Evolutionary conservation across 2,113 vertebrate genomes (phyloP), one percentile per base, ranked within the genome.

Genomic region (Sclerurus mexicanus): DNA sequence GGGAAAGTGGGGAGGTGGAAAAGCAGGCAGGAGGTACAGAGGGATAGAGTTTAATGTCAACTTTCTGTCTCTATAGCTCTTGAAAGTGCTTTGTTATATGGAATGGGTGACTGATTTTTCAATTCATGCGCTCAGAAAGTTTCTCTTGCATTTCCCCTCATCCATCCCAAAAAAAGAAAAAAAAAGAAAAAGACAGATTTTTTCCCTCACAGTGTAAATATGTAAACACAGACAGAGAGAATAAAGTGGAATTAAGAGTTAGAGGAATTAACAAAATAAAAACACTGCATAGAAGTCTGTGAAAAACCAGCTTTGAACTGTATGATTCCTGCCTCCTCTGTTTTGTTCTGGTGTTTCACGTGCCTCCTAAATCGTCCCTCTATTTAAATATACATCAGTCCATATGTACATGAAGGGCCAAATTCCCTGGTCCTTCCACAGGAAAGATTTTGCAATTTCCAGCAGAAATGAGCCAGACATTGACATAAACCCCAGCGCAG

Each of bases 381-480:
- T 3, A 14, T 75, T 85, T 69, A 49, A 82, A 81, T 60, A 35
- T 21, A 12, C 46, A 68, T 12, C 66, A 52, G 33, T 12, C 44
- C 37, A 16, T 39, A 39, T 4, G 9, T 4, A 37, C 46, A 24
- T 3, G 9, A 46, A 85, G 21, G 58, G n/a, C 20, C 58, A 87
- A 84, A 50, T 30, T 40, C 49, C 49, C 40, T 19, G 2, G 14
- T 91, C 40, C 53, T 85, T 55, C n/a, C 62, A 69, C 89, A 76
- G 74, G 84, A 87, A 95, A 96, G 52, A 75, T 87, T 72, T 78
- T 94, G 74, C 78, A 42, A 49, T 85, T 95, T 96, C 81, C 94
- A 94, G 53, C 62, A 96, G 91, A 82, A 95, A 72, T 0, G 8
- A 82, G 44, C 49, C 77, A 91, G 89, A 73, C 73, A 49, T 8